These are phyloP conservation scores for Erebia aethiops DNA, from an alignment of 2,888 invertebrate genomes.

Conservation along the genomic window DNA sequence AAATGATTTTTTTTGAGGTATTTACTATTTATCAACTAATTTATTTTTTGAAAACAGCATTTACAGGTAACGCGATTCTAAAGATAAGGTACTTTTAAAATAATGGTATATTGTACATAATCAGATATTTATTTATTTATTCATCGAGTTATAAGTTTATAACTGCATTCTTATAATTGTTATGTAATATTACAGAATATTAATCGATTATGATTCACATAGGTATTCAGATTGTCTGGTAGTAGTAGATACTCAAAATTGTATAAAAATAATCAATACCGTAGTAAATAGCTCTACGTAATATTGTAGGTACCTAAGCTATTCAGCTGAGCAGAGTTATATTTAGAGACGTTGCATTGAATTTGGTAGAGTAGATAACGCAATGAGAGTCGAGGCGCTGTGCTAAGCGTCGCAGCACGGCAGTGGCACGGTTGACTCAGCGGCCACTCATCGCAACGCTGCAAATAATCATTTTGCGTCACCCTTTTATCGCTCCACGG, in stretches of 20 bases:
- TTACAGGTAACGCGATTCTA: too few species aligned
- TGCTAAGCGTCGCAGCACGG: conserved; percentile 39
- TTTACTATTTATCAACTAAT: too few species aligned
- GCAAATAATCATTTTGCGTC: conserved; percentile 82
- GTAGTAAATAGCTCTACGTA: not conserved
- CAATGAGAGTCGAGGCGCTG: conserved; percentile 38
- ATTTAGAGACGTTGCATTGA: conserved; percentile 37
- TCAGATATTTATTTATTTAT: too few species aligned
- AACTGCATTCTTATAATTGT: conserved; percentile 1
- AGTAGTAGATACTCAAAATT: too few species aligned
- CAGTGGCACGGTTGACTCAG: conserved; percentile 69
- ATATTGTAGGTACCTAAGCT: not conserved
- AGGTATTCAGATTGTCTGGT: not conserved
- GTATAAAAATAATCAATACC: not conserved
- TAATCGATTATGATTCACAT: not conserved
- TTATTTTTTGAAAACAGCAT: too few species aligned
- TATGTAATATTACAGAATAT: not conserved
- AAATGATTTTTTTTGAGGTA: too few species aligned
- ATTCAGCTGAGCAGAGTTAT: conserved; percentile 25
- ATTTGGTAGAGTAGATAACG: conserved; percentile 30
- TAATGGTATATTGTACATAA: too few species aligned
- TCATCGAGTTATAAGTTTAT: not conserved
- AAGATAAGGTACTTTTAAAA: too few species aligned
- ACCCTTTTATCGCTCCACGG: conserved; percentile 75
- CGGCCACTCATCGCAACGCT: conserved; percentile 78